Evolutionary conservation across 1,140 invertebrate species (phyloP), one percentile per base, ranked within the genome.

Genomic region (Drosophila mayri): DNA sequence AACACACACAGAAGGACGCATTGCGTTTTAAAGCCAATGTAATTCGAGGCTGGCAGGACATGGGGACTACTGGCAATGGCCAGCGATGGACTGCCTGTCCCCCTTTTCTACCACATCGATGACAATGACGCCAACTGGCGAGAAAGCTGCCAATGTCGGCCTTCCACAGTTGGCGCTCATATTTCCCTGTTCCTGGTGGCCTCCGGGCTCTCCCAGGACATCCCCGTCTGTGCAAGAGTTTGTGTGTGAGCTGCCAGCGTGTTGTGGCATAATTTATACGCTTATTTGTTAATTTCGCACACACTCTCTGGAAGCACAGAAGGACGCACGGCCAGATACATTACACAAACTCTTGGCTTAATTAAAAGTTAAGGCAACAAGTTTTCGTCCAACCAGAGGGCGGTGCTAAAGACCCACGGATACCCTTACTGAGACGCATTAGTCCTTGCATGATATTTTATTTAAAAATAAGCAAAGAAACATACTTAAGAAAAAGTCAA

Each of bases 211-310:
- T 58, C 47, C 41, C 70, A 62, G 58, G 55, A 75, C 60, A 50
- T 38, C 28, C 20, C 28, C 30, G 44, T 8, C 38, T 30, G 22
- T 41, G 11, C 12, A 40, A 46, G 28, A 28, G 28, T n/a, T 58
- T 54, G 8, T 49, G 43, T 66, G 52, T 47, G 83, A 60, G 41
- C 67, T 78, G 76, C 57, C 64, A 77, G 55, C 74, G 75, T 78
- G 75, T 78, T 78, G 79, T 71, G 62, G 66, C 84, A 87, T 87
- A 84, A 88, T 87, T 87, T 87, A 87, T 88, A 88, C 84, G 76
- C 84, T 87, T 87, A 88, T 87, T 88, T 87, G 83, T 88, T 88
- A 75, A 87, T 87, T 87, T 87, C 68, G 71, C 66, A 61, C 58
- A 61, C 84, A 80, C 84, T 76, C 72, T 74, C 41, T 40, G 38